Evolutionary conservation across 92 coral and sea anemone genomes (phyloP), one percentile per base, ranked within the genome.

Genomic region (Palythoa heliodiscus): DNA sequence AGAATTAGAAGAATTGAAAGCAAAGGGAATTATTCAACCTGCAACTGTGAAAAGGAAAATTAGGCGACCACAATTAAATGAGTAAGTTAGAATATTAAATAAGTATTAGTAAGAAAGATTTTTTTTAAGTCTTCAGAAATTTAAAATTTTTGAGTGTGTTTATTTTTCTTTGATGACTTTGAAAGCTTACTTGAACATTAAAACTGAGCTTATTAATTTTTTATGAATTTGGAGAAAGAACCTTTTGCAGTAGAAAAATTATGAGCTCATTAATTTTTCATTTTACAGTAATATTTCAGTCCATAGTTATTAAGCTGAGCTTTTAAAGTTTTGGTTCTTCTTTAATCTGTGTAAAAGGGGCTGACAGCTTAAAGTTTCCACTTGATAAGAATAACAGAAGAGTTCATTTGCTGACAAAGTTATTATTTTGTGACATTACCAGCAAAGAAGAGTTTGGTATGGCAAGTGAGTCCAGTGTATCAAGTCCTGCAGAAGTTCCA

Each of bases 381-480:
- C 4, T 63, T 9, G 8, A n/a, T 63, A 17, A 2, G 10, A n/a
- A 15, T 3, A 15, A 60, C 14, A 67, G 25, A 22, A 17, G 43
- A 24, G 5, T 4, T 4, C 10, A 13, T 24, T 11, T 25, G 23
- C 15, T 22, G 13, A 25, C 15, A 5, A 25, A 69, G 19, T 20
- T 69, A 2, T 5, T 0, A 69, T 35, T 11, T 69, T 69, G 15
- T 76, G 14, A 76, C 25, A 47, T 79, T 64, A 64, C 73, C 78
- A 83, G 89, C 47, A 91, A 58, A 76, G 89, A 91, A 7, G 94
- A 91, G 58, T 61, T 55, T 77, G 90, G 87, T 19, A 74, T 47
- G 7, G 86, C 92, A 9, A 89, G 92, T 48, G 92, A 91, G 78
- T 86, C 94, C 11, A 91, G 94, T 66, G 64, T 89, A 67, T 86